Evolutionary conservation across 37 sponge, comb jelly and placozoan species (phyloP), one percentile per base, ranked within the genome.

Genomic region (Chondrosia reniformis): DNA sequence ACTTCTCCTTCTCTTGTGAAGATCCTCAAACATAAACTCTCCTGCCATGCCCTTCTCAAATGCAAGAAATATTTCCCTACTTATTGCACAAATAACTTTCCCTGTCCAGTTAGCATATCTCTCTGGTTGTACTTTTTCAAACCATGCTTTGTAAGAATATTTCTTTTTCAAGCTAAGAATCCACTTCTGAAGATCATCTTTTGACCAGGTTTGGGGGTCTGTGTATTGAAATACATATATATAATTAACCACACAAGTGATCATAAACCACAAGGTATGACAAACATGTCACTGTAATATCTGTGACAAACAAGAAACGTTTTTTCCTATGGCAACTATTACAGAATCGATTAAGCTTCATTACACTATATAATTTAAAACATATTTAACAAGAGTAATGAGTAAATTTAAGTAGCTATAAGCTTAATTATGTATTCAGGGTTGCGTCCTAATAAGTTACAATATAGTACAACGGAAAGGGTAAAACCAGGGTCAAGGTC

Each of bases 31-130:
- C 44, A 69, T 41, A 7, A 39, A n/a, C 43, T 69, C 72, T 40
- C 72, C 72, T 39, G 72, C 72, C 10, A 69, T 17, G 2, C 72
- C 72, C 36, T 41, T 22, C 43, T 69, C 72, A 39, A 69, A 69
- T 17, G 72, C 72, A 38, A 69, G 72, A 25, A 69, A 69, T 36
- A 69, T 69, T 21, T 69, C 72, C 36, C 24, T 69, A 41, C 72
- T 69, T 3, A 69, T 41, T 12, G 7, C 42, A 25, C 72, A 69
- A 36, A 69, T 24, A 13, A 69, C 41, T 37, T 69, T n/a, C n/a
- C 72, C 72, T 40, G n/a, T 36, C 44, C 39, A 69, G 36, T 31
- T 34, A 24, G 15, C 22, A 25, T 69, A 69, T 41, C 72, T 41
- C 22, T 37, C 41, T n/a, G 15, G 44, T 24, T 69, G 39, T 2